Evolutionary conservation across 2,797 vertebrate genomes (phyloP), one percentile per base, ranked within the genome.

Genomic region (Argyrosomus regius): DNA sequence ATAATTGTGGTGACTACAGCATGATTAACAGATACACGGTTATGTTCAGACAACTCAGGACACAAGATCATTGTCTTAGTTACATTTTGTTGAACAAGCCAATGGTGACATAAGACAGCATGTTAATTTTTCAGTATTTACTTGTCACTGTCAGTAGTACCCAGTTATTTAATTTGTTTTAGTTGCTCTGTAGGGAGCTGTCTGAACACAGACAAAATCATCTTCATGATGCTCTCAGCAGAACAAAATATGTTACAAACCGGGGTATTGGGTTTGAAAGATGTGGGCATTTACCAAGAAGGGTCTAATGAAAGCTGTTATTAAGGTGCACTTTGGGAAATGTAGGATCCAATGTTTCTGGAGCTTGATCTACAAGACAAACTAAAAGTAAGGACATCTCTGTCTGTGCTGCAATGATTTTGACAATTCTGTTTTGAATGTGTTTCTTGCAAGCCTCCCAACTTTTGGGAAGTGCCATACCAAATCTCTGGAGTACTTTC

Each of bases 171-270:
- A 3, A 54, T 46, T 67, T 54, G 12, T 45, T 73, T 61, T 22
- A 26, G 41, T 35, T 24, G 10, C 58, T 52, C 13, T 49, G 22
- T 26, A 41, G 20, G 20, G 24, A 71, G 53, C 26, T 64, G 31
- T 63, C 45, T 49, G 14, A 64, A 62, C 13, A 48, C 20, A 16
- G 20, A 46, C 5, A 56, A 45, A 41, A 70, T n/a, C 13, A 78
- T 41, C 43, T 10, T 54, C 20, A 72, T 45, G 46, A 49, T 45
- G 8, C 57, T n/a, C 16, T 60, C 59, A 71, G n/a, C 18, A 18
- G 16, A 48, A 5, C 22, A n/a, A 50, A 64, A 41, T 20, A 35
- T 46, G 16, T 64, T n/a, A 48, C 13, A 61, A 41, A 31, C 2
- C 41, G 54, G 28, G 20, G 28, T 31, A 16, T 16, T 0, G 9